Base-by-base conservation (phyloP, 2,888 invertebrate genomes). In the Argyra leucocephala region DNA sequence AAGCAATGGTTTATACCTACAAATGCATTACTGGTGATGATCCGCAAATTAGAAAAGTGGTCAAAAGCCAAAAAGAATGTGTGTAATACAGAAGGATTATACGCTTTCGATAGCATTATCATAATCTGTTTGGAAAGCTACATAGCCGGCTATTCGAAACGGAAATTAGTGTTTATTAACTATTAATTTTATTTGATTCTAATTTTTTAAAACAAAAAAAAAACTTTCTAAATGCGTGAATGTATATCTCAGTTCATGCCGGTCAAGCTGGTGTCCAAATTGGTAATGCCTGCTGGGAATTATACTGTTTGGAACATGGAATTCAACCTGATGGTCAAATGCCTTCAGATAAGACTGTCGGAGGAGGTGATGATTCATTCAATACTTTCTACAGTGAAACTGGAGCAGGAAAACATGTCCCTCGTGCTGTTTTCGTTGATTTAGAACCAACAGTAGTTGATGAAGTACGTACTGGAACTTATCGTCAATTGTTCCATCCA, bases 381-480 rank as follows among this genome's bases (percentile, higher is more conserved):
- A 96, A 94, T 83, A 96, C 92, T 66, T 92, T 92, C 85, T 92
- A 92, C 86, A 89, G 89, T 74, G 96, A 96, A 82, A 96, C 96
- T 66, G 93, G 93, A 65, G 90, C 93, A 60, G 96, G 96, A 75
- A 96, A 96, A 77, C 96, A 97, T 78, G 96, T 96, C 15, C 96
- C 96, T 63, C 85, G 96, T 73, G 94, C 91, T 59, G 93, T 96
- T 66, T 96, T 96, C 76, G 94, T 96, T 15, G 96, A 97, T 81
- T 83, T 97, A 78, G 96, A 96, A 81, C 96, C 96, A 68, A 96
- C 96, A 71, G 96, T 96, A 74, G 94, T 96, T 69, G 91, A 94
- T 83, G 93, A 93, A 83, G 93, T 94, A 71, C 88, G 94, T 74
- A 93, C 93, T 67, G 95, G 95, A 75, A 93, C 93, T 72, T 96